Evolutionary conservation across 2,797 vertebrate species (phyloP).

Genomic region (Ctenosaura bakeri): DNA sequence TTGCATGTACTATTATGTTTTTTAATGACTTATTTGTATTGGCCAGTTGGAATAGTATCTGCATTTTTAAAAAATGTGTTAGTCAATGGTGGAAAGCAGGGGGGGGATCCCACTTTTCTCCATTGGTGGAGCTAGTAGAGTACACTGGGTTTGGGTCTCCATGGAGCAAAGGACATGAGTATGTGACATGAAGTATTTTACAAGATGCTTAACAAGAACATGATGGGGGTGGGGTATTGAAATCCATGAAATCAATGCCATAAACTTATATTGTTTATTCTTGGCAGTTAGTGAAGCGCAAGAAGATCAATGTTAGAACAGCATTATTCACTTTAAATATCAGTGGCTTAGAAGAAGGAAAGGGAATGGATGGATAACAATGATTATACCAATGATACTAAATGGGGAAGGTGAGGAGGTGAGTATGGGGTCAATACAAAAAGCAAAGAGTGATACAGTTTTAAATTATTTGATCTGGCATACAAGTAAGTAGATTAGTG

Average conservation of each 20-base stretch:
- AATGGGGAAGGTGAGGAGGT: slow-evolving; percentile 11
- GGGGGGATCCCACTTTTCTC: slow-evolving; percentile 26
- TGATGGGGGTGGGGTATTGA: slow-evolving; percentile 67
- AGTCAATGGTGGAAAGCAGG: slow-evolving; percentile 25
- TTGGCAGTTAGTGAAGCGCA: slow-evolving; percentile 71
- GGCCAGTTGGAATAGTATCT: slow-evolving; percentile 54
- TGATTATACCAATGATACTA: slow-evolving; percentile 39
- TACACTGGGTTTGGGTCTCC: slow-evolving; percentile 31
- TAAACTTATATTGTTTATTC: slow-evolving; percentile 76
- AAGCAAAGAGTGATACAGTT: slow-evolving; percentile 6
- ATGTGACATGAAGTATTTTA: slow-evolving; percentile 53
- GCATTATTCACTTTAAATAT: slow-evolving; percentile 72
- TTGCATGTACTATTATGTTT: slow-evolving; percentile 61
- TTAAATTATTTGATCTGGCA: neutral
- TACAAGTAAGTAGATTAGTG: neutral
- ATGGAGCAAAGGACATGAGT: slow-evolving; percentile 39
- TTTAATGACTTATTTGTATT: slow-evolving; percentile 42
- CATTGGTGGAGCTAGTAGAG: slow-evolving; percentile 16
- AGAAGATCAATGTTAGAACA: slow-evolving; percentile 76
- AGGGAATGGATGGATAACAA: slow-evolving; percentile 35
- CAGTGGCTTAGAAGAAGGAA: slow-evolving; percentile 68
- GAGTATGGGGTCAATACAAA: neutral
- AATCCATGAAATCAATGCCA: slow-evolving; percentile 78
- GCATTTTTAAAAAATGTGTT: slow-evolving; percentile 49
- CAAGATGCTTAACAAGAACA: slow-evolving; percentile 70